These are phyloP conservation scores for Mesochorus sp. DNA, from an alignment of 2,888 invertebrate species.

Conservation along the genomic window DNA sequence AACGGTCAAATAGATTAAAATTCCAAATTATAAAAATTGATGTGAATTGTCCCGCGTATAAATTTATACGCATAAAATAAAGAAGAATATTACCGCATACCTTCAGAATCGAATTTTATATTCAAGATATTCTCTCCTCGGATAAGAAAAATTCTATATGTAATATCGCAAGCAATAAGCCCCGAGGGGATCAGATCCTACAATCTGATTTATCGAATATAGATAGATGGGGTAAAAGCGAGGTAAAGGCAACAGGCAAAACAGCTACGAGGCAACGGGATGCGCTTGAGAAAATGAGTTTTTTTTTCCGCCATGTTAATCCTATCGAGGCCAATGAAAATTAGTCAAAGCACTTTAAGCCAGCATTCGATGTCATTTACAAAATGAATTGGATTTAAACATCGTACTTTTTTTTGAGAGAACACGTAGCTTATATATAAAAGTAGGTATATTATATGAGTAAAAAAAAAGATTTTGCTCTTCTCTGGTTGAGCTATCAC, in stretches of 20 bases:
- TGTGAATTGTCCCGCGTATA: too few relatives aligned
- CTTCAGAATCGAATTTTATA: constrained; percentile 25
- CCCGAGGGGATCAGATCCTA: constrained; percentile 1
- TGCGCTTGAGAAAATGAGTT: not conserved
- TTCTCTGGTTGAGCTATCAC: not conserved
- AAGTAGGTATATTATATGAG: not conserved
- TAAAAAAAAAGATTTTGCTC: not conserved
- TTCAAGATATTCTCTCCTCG: constrained; percentile 19
- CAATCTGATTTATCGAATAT: constrained; percentile 25
- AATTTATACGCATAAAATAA: too few relatives aligned
- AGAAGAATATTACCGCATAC: too few relatives aligned
- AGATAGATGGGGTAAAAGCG: not conserved
- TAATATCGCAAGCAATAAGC: not conserved
- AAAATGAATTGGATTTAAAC: too few relatives aligned
- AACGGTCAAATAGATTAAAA: too few relatives aligned
- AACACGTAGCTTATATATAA: not conserved
- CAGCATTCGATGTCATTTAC: too few relatives aligned
- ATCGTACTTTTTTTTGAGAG: too few relatives aligned
- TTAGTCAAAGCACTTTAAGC: too few relatives aligned
- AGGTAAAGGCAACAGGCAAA: not conserved
- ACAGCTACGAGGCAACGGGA: not conserved
- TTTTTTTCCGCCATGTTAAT: too few relatives aligned
- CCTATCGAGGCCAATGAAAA: too few relatives aligned
- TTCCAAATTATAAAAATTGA: too few relatives aligned
- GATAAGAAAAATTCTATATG: not conserved